phyloP scores from a whole-genome alignment of 2,113 vertebrate genomes.

The Rhineura floridana region DNA sequence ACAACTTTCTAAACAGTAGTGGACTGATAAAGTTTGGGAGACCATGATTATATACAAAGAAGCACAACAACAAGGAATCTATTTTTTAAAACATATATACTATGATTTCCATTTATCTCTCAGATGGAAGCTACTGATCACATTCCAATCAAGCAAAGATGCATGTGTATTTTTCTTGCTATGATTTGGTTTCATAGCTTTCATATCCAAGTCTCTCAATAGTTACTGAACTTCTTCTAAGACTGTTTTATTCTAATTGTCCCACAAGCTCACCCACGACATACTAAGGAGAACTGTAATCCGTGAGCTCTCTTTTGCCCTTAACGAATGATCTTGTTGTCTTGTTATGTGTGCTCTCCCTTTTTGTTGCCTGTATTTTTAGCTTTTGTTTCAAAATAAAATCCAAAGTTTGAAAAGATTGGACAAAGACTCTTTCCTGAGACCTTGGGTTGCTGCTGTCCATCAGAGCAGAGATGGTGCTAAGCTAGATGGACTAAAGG shows the following conservation, averaged over 20 bases:
- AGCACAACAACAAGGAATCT: no score
- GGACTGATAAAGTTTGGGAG: no score
- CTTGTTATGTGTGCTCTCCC: background rate
- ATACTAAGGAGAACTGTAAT: background rate
- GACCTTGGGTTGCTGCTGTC: background rate
- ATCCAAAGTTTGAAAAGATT: background rate
- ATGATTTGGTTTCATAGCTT: no score
- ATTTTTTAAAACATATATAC: no score
- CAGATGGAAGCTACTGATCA: no score
- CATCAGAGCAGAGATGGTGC: background rate
- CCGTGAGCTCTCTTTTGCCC: background rate
- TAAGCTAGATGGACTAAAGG: background rate
- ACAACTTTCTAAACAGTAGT: no score
- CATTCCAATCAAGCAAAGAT: no score
- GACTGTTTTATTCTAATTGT: background rate
- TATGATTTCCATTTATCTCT: no score
- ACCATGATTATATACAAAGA: no score
- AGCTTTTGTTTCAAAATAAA: background rate
- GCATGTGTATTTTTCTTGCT: no score
- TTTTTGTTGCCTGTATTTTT: background rate
- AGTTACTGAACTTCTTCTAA: background rate
- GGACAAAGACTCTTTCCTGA: background rate
- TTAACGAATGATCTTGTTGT: background rate
- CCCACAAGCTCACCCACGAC: background rate
- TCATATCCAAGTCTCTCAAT: no score